Base-by-base conservation (phyloP, 2,888 invertebrate genomes). In the Automeris io region DNA sequence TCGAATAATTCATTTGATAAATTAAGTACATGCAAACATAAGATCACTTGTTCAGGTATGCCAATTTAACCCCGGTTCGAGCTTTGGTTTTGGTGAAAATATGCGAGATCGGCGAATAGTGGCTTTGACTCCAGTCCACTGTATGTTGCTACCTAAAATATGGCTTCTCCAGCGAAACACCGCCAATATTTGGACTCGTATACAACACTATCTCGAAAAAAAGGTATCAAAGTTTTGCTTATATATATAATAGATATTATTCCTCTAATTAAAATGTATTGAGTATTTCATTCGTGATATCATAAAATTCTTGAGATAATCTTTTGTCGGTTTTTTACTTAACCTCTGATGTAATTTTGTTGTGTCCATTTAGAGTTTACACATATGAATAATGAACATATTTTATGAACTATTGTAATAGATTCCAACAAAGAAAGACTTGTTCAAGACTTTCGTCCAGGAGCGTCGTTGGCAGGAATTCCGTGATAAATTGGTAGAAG, bases 1-100 rank as follows among this genome's bases (percentile, higher is more conserved):
- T n/a, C n/a, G n/a, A n/a, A n/a, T n/a, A n/a, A n/a, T n/a, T n/a
- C n/a, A n/a, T n/a, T n/a, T n/a, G n/a, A n/a, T n/a, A n/a, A 32
- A 18, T n/a, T 18, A 5, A 18, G 18, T 16, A 11, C 5, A 23
- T 16, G 5, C 40, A 3, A 3, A 26, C 13, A 22, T 21, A 19
- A 5, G 6, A 7, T 8, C 18, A 36, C 3, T 23, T 43, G 39
- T 78, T 61, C 72, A 91, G 85, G 88, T 91, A 16, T 90, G 90
- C 43, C 81, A 85, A 36, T 79, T 90, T 45, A 83, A 82, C 21
- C 79, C 88, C 25, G 90, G 90, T 0, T 88, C 90, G 0, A 90
- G 90, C 47, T 93, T 94, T 51, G 92, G 92, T 3, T 81, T 93
- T 26, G 93, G 93, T 0, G 93, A 94, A 64, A 86, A 88, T 41